These are phyloP conservation scores for Chorisops tibialis DNA, from an alignment of 2,888 invertebrate species.

Conservation along the genomic window DNA sequence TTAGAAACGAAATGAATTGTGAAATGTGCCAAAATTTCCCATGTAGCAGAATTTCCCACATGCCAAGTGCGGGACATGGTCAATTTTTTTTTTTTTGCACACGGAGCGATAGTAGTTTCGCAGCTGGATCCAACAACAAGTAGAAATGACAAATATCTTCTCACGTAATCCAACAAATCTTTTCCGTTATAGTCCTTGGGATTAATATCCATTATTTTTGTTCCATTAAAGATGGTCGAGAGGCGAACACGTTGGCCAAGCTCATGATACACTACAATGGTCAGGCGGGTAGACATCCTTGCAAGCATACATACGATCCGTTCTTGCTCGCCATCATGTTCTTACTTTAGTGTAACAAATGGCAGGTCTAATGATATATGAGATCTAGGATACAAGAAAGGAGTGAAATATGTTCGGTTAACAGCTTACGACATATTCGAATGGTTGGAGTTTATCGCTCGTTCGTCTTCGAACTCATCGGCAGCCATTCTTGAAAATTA, in stretches of 20 bases:
- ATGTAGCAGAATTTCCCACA: too few relatives aligned
- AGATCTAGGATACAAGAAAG: conserved; percentile 10
- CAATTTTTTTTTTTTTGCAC: too few relatives aligned
- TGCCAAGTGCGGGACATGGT: too few relatives aligned
- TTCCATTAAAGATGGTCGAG: conserved; percentile 11
- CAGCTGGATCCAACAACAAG: conserved; percentile 3
- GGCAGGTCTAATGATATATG: conserved; percentile 28
- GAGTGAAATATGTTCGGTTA: conserved; percentile 13
- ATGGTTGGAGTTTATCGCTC: conserved; percentile 3
- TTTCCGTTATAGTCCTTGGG: conserved; percentile 30
- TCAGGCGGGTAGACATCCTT: too few relatives aligned
- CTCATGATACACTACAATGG: too few relatives aligned
- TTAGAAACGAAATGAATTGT: too few relatives aligned
- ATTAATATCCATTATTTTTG: conserved; percentile 31
- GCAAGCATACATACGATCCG: too few relatives aligned
- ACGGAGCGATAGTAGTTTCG: too few relatives aligned
- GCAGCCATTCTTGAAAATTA: too few relatives aligned
- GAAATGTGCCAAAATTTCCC: too few relatives aligned
- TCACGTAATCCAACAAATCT: conserved; percentile 32
- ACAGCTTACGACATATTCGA: not conserved
- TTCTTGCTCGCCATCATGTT: too few relatives aligned
- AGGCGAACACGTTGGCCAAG: not conserved
- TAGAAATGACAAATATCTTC: conserved; percentile 31
- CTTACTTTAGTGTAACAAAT: conserved; percentile 23
- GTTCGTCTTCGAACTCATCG: not conserved